Base-by-base conservation (phyloP, 2,888 invertebrate species). In the Polymixis lichenea region DNA sequence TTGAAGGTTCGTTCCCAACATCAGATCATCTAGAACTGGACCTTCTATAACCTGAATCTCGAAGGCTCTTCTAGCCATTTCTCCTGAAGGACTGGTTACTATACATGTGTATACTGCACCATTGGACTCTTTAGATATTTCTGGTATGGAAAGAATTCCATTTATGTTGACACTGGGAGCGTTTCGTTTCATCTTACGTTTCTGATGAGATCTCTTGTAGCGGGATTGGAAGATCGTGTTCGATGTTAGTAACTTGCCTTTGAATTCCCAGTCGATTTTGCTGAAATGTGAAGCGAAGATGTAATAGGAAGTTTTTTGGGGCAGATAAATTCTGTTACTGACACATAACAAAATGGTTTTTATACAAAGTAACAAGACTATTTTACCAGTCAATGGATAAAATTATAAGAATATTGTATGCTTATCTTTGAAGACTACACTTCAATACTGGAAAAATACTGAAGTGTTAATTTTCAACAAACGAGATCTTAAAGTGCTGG, bases 11-110 rank as follows among this genome's bases (percentile, higher is more conserved):
- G 97, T 97, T 0, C 98, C 98, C 87, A 99, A 98, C 53, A 97
- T 97, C 90, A 99, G 97, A 70, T 98, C 98, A 92, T 98, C 98
- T 89, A 98, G 97, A 68, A 98, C 97, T 0, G 98, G 98, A 0
- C 98, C 98, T 94, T 96, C 96, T 90, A 97, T 97, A 17, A 98
- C 97, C 90, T 97, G 97, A 80, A 98, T 97, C 90, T 98, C 98
- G 72, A 97, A 97, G 5, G 97, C 94, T 78, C 96, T 88, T 84
- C 95, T 92, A 0, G 96, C 96, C 96, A 96, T 96, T 87, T 96
- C 96, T 25, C 98, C 98, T 6, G 97, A 97, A 38, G 98, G 97
- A 89, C 98, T 98, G 15, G 97, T 97, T 0, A 98, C 98, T 83
- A 97, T 97, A 92, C 98, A 98, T 3, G 98, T 98, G 92, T 98